These are phyloP conservation scores for Drosophila sp. DNA, from an alignment of 1,140 invertebrate genomes.

Conservation along the genomic window DNA sequence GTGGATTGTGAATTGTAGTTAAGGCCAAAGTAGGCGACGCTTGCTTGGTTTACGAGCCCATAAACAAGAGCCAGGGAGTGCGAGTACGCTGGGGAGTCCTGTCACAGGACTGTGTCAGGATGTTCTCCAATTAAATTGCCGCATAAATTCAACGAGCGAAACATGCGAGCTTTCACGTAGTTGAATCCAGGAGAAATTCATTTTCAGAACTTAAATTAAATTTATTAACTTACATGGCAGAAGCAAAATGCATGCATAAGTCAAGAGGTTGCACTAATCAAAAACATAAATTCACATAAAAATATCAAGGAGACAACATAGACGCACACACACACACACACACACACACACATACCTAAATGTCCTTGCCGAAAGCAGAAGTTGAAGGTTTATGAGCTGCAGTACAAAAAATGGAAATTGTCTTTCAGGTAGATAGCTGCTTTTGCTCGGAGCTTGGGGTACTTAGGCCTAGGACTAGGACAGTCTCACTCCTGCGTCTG, in stretches of 20 bases:
- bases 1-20: slow-evolving; percentile 24
- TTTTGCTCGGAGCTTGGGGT: slow-evolving; percentile 49
- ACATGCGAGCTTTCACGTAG: not conserved
- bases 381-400: slow-evolving; percentile 78
- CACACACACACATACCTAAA: slow-evolving; percentile 60
- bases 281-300: slow-evolving; percentile 81
- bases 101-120: slow-evolving; percentile 36
- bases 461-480: slow-evolving; percentile 65
- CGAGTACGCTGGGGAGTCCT: slow-evolving; percentile 32
- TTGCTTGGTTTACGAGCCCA: slow-evolving; percentile 68
- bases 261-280: slow-evolving; percentile 73
- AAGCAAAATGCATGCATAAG: slow-evolving; percentile 71
- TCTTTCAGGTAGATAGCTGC: slow-evolving; percentile 44
- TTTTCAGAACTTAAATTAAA: slow-evolving; percentile 46
- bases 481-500: slow-evolving; percentile 38
- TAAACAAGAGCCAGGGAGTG: slow-evolving; percentile 50
- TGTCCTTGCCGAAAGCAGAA: slow-evolving; percentile 65
- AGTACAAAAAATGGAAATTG: slow-evolving; percentile 73
- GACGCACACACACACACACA: slow-evolving; percentile 25
- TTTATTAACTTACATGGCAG: slow-evolving; percentile 66
- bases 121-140: slow-evolving; percentile 37
- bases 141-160: not conserved
- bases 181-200: not conserved
- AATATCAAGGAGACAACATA: slow-evolving; percentile 52
- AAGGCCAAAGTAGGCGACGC: slow-evolving; percentile 59